phyloP scores from a whole-genome alignment of 2,113 vertebrate species.

The Triplophysa rosa region DNA sequence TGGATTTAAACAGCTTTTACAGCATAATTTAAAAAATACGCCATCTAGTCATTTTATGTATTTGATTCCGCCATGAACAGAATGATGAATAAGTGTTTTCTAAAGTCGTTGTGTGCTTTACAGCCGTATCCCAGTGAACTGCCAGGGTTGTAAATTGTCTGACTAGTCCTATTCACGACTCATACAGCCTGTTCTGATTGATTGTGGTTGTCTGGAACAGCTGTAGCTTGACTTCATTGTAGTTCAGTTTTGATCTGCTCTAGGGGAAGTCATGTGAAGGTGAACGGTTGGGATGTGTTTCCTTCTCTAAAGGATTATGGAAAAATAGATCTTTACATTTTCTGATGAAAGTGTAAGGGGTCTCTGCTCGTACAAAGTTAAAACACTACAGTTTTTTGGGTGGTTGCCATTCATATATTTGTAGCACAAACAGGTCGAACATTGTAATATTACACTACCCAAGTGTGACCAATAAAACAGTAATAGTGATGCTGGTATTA shows the following conservation, averaged over 20 bases:
- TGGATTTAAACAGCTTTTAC: neutral
- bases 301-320: neutral
- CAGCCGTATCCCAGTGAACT: neutral
- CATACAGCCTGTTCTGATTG: neutral
- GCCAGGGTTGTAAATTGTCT: neutral
- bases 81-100: slow-evolving; percentile 16
- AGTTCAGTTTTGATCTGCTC: slow-evolving; percentile 10
- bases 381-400: no score
- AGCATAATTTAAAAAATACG: neutral
- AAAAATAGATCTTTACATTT: neutral
- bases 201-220: slow-evolving; percentile 18
- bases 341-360: no score
- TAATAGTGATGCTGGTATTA: no score
- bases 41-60: neutral
- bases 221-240: slow-evolving; percentile 1
- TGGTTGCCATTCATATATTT: no score
- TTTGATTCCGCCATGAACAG: neutral
- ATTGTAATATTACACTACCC: no score
- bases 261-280: neutral
- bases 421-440: no score
- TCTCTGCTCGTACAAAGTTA: no score
- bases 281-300: neutral
- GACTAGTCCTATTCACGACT: neutral
- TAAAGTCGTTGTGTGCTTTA: slow-evolving; percentile 4
- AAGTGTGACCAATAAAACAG: no score